These are phyloP conservation scores for Leptinotarsa defecta DNA, from an alignment of 1,140 invertebrate genomes.

Conservation along the genomic window DNA sequence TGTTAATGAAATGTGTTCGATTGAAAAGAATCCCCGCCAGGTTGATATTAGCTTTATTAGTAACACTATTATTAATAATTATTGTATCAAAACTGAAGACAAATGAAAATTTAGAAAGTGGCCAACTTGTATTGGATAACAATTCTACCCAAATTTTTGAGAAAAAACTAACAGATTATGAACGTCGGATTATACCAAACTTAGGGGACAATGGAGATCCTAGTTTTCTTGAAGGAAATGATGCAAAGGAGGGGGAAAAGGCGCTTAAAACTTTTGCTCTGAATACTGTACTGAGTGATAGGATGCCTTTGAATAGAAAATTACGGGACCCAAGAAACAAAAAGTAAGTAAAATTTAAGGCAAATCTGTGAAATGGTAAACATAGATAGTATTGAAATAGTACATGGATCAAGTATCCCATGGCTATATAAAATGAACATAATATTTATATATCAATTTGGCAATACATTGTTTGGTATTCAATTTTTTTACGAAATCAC, in stretches of 20 bases:
- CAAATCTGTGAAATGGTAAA: not conserved
- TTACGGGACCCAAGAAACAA: conserved; percentile 51
- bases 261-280: conserved; percentile 78
- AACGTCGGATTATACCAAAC: conserved; percentile 54
- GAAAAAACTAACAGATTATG: conserved; percentile 48
- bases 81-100: conserved; percentile 34
- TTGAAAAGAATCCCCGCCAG: conserved; percentile 42
- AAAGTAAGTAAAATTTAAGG: conserved; percentile 37
- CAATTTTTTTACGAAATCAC: no score
- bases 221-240: conserved; percentile 63
- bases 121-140: conserved; percentile 24
- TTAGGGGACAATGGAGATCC: conserved; percentile 70
- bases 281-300: conserved; percentile 81
- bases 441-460: no score
- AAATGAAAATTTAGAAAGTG: not conserved
- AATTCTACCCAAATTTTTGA: conserved; percentile 31
- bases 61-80: conserved; percentile 35
- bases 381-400: no score
- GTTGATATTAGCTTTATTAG: conserved; percentile 28
- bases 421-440: no score
- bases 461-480: no score
- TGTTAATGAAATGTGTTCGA: conserved; percentile 46
- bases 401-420: no score
- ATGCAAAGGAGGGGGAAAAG: conserved; percentile 65
- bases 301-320: conserved; percentile 76